A percentile compares a stretch with the other conserved stretches of the same genome.
phyloP scores from a whole-genome alignment of 1,140 invertebrate species.

The Sinella curviseta region DNA sequence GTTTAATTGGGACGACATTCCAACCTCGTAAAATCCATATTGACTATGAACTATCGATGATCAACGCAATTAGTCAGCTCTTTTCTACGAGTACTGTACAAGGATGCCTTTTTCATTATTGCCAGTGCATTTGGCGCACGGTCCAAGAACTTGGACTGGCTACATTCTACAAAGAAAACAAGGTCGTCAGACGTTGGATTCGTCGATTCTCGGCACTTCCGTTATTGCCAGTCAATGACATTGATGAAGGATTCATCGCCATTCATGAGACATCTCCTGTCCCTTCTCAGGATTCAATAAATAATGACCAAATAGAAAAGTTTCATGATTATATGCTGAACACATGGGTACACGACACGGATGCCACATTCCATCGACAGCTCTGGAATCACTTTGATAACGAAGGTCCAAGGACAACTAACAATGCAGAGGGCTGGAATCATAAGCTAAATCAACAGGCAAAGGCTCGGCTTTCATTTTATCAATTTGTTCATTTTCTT shows the following conservation, averaged over 20 bases:
- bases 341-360: background rate
- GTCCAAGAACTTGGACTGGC: background rate
- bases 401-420: too few relatives aligned
- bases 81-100: background rate
- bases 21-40: background rate
- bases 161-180: background rate
- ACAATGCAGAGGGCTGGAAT: too few relatives aligned
- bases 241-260: background rate
- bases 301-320: background rate
- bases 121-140: background rate
- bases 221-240: background rate
- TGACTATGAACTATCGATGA: background rate
- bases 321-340: background rate
- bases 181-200: background rate
- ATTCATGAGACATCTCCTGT: background rate
- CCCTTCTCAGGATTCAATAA: background rate
- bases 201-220: background rate
- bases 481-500: too few relatives aligned
- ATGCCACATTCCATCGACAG: too few relatives aligned
- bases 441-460: too few relatives aligned
- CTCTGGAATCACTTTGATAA: too few relatives aligned
- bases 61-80: background rate
- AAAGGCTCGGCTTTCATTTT: too few relatives aligned
- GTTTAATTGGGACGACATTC: background rate
- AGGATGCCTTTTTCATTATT: background rate